Evolutionary conservation across 2,797 vertebrate species (phyloP).

Genomic region (Menidia menidia): DNA sequence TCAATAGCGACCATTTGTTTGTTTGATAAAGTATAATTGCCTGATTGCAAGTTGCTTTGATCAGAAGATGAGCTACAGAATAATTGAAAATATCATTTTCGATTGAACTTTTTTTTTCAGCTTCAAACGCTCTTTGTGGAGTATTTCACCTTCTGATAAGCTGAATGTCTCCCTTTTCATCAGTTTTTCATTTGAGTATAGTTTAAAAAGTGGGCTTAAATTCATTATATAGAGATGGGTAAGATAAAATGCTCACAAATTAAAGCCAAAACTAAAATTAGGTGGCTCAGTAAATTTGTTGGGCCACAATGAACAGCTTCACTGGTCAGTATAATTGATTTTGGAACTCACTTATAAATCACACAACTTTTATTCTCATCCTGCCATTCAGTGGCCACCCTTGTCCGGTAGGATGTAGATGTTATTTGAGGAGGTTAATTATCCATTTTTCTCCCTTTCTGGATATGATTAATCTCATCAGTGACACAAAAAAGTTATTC

Average conservation of each 20-base stretch:
- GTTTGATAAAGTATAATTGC: background rate
- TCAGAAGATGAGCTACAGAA: background rate
- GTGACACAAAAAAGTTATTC: too few species aligned
- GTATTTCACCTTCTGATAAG: background rate
- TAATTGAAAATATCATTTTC: slow-evolving; percentile 11
- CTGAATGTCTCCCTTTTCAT: slow-evolving; percentile 13
- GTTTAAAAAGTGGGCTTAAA: slow-evolving; percentile 20
- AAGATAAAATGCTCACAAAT: background rate
- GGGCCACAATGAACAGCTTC: too few species aligned
- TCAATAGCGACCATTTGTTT: background rate
- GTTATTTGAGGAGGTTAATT: too few species aligned
- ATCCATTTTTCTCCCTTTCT: background rate
- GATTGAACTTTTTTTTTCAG: background rate
- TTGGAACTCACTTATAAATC: background rate
- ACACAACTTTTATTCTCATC: background rate
- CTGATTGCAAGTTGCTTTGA: background rate
- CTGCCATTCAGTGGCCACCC: background rate
- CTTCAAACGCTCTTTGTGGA: background rate
- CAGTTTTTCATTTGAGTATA: slow-evolving; percentile 18
- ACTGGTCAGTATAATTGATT: too few species aligned
- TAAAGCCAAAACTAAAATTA: too few species aligned
- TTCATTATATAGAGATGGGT: background rate
- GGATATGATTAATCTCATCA: too few species aligned
- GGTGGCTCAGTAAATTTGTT: too few species aligned
- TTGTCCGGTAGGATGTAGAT: background rate